These are phyloP conservation scores for Luperina testacea DNA, from an alignment of 2,888 invertebrate genomes.

Conservation along the genomic window DNA sequence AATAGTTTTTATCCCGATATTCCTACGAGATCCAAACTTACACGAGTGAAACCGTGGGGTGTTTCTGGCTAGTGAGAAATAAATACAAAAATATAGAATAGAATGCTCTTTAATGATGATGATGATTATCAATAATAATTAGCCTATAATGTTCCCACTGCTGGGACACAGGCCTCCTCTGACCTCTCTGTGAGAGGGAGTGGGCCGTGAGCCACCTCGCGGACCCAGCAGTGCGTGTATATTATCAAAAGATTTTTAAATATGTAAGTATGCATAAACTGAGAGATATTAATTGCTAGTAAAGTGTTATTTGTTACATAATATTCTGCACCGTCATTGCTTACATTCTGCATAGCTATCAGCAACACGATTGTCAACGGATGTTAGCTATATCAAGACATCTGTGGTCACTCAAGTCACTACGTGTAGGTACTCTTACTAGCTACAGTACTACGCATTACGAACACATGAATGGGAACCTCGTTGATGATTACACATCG, in stretches of 20 bases:
- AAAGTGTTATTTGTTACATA: background rate
- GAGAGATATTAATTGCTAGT: background rate
- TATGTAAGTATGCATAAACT: background rate
- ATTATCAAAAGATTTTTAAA: background rate
- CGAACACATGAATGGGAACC: slow-evolving; percentile 44
- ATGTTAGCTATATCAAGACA: slow-evolving; percentile 29
- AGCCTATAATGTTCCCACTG: no score
- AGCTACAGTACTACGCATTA: slow-evolving; percentile 2
- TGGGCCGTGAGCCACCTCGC: no score
- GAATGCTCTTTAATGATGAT: no score
- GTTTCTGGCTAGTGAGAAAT: background rate
- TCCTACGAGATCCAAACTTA: no score
- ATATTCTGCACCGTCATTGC: background rate
- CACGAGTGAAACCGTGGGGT: no score
- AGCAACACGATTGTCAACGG: slow-evolving; percentile 5
- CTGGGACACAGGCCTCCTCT: no score
- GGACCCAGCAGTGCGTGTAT: no score
- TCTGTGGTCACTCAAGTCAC: slow-evolving; percentile 9
- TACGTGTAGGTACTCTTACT: background rate
- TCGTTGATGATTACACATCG: slow-evolving; percentile 23
- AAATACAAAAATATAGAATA: background rate
- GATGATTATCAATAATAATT: background rate
- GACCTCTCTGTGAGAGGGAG: no score
- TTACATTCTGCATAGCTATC: background rate
- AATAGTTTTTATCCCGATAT: no score